These are phyloP conservation scores for Lagopus leucura DNA, from an alignment of 2,113 vertebrate genomes.

Conservation along the genomic window DNA sequence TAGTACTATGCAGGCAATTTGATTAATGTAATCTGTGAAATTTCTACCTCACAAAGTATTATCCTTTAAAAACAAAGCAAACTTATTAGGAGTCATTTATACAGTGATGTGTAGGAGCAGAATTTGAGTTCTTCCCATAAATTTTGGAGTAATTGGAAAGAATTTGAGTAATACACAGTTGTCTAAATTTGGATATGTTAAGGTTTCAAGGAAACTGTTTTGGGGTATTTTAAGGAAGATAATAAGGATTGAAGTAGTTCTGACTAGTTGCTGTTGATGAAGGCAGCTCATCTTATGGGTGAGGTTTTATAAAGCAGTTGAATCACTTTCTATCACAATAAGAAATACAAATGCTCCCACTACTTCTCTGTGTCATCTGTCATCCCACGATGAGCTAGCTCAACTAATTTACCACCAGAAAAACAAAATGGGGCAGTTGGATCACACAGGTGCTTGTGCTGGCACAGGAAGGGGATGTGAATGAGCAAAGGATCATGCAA, in stretches of 20 bases:
- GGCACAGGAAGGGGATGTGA: slow-evolving; percentile 46
- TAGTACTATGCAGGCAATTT: neutral
- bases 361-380: neutral
- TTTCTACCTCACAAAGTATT: neutral
- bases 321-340: neutral
- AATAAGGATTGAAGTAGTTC: neutral
- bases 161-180: neutral
- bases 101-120: neutral
- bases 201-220: neutral
- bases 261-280: neutral
- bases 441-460: neutral
- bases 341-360: neutral
- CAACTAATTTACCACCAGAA: neutral
- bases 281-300: neutral
- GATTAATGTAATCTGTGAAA: neutral
- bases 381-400: neutral
- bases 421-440: neutral
- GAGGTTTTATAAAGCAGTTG: neutral
- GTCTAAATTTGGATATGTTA: neutral
- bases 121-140: neutral
- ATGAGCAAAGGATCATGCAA: neutral
- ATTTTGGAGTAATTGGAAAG: neutral
- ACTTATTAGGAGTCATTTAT: neutral
- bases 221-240: neutral
- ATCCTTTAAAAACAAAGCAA: neutral